phyloP scores from a whole-genome alignment of 2,888 invertebrate genomes.

The Cosmia trapezina region DNA sequence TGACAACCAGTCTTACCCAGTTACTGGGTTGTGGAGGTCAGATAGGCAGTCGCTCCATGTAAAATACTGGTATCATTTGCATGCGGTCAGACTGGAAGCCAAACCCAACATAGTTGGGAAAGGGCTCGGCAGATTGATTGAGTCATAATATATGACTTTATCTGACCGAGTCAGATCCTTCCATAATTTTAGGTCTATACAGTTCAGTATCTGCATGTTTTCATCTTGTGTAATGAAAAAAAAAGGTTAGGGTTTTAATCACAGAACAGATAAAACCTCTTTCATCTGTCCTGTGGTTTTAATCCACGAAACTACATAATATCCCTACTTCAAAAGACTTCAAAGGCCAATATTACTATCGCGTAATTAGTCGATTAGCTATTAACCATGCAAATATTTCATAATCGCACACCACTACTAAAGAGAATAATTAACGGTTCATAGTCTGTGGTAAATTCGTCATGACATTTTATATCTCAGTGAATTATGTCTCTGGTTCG shows the following conservation, averaged over 20 bases:
- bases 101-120: too few relatives aligned
- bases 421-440: slow-evolving; percentile 52
- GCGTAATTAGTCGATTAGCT: slow-evolving; percentile 25
- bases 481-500: slow-evolving; percentile 57
- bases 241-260: not conserved
- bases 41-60: too few relatives aligned
- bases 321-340: too few relatives aligned
- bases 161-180: not conserved
- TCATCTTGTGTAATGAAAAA: not conserved
- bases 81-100: too few relatives aligned
- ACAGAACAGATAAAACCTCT: too few relatives aligned
- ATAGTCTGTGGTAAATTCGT: slow-evolving; percentile 42
- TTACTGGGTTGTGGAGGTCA: too few relatives aligned
- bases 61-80: too few relatives aligned
- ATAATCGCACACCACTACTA: not conserved
- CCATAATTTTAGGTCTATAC: not conserved
- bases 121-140: too few relatives aligned
- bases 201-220: not conserved
- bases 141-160: not conserved
- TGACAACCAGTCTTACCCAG: too few relatives aligned
- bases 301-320: not conserved
- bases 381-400: slow-evolving; percentile 19
- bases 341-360: not conserved
- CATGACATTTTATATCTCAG: slow-evolving; percentile 46
- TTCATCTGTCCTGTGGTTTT: too few relatives aligned